These are phyloP conservation scores for Drosophila kokeensis DNA, from an alignment of 2,888 invertebrate species.

Conservation along the genomic window DNA sequence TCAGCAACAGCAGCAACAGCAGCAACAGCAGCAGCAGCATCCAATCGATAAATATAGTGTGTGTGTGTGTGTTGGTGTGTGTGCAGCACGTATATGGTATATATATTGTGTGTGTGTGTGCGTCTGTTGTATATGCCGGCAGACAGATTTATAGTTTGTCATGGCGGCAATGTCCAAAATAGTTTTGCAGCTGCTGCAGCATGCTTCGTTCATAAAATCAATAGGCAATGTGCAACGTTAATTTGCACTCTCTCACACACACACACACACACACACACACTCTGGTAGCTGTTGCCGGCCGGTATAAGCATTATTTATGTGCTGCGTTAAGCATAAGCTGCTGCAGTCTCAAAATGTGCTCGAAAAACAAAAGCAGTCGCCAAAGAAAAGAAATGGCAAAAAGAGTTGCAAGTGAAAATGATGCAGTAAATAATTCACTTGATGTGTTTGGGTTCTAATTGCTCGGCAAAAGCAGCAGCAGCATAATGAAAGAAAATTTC, in stretches of 20 bases:
- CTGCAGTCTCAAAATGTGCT: constrained; percentile 18
- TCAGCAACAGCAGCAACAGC: constrained; percentile 60
- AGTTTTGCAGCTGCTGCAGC: constrained; percentile 57
- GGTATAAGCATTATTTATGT: constrained; percentile 57
- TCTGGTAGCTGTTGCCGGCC: constrained; percentile 51
- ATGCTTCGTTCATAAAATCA: constrained; percentile 72
- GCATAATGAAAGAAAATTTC: constrained; percentile 43
- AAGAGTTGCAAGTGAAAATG: constrained; percentile 23
- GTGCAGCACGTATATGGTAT: constrained; percentile 36
- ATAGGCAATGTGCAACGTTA: constrained; percentile 57
- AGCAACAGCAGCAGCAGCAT: constrained; percentile 47
- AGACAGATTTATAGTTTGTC: constrained; percentile 79
- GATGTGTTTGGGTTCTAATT: constrained; percentile 42
- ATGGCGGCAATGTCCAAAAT: constrained; percentile 71
- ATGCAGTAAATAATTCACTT: constrained; percentile 62
- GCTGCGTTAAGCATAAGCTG: constrained; percentile 30
- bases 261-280: not conserved
- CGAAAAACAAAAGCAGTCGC: constrained; percentile 13
- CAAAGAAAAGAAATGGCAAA: not conserved
- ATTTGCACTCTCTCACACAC: constrained; percentile 7
- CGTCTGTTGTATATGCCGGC: constrained; percentile 63
- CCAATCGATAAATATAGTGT: constrained; percentile 77
- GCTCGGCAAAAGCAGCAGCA: constrained; percentile 25
- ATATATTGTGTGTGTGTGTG: constrained; percentile 15
- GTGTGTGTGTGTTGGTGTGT: constrained; percentile 56